These are phyloP conservation scores for Bruchidius siliquastri DNA, from an alignment of 2,888 invertebrate genomes.

Conservation along the genomic window DNA sequence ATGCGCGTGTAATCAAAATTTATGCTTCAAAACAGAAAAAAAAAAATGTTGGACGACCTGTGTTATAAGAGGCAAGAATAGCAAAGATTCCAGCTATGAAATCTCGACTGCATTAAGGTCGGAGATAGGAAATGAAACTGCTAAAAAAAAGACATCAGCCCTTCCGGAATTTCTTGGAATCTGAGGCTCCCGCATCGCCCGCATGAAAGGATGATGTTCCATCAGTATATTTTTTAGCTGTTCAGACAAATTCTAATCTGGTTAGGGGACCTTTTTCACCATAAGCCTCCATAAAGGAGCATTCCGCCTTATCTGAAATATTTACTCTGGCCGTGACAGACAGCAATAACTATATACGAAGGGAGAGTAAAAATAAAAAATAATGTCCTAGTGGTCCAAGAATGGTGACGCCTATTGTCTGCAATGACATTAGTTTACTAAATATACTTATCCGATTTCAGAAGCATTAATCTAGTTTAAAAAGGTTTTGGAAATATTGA, in stretches of 20 bases:
- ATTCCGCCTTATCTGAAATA: neutral
- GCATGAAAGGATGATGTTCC: neutral
- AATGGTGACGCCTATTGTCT: no score
- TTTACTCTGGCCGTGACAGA: neutral
- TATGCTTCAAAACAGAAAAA: no score
- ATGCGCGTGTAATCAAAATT: no score
- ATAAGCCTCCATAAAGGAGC: neutral
- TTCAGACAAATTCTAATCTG: neutral
- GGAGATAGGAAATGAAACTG: neutral
- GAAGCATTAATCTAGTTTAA: no score
- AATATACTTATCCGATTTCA: no score
- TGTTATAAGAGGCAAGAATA: no score
- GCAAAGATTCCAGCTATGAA: neutral
- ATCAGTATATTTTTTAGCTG: neutral
- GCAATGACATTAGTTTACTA: no score
- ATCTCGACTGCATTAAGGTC: neutral
- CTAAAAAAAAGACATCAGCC: neutral
- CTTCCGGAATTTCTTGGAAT: neutral
- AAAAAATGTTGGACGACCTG: no score
- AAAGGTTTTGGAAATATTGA: no score
- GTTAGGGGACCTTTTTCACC: neutral
- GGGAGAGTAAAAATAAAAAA: neutral
- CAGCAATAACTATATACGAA: neutral
- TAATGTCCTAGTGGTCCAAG: no score
- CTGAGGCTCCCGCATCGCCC: neutral